Conservation (phyloP, 1,140 invertebrate species). For the Gryllus bimaculatus region DNA sequence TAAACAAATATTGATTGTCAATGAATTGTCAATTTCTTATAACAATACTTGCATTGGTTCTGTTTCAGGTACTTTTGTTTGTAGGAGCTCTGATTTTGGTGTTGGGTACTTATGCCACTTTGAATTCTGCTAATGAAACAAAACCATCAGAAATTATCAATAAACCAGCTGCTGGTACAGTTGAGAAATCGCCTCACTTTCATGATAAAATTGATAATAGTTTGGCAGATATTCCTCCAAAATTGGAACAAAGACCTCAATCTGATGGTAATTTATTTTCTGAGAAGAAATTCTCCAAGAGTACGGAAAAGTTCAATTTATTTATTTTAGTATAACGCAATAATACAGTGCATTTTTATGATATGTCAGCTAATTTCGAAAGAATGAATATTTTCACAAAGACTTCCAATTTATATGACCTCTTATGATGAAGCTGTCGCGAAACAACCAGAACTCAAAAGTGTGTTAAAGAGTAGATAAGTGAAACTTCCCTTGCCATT, state of each 20-base stretch:
- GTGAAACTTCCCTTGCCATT: too few relatives aligned
- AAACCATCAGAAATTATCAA: constrained; percentile 19
- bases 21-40: too few relatives aligned
- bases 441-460: too few relatives aligned
- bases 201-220: constrained; percentile 19
- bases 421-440: too few relatives aligned
- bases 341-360: too few relatives aligned
- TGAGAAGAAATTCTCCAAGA: not conserved
- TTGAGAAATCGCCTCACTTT: constrained; percentile 17
- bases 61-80: constrained; percentile 56
- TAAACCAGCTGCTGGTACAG: constrained; percentile 17
- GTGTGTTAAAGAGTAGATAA: too few relatives aligned
- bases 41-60: constrained; percentile 18
- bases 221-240: not conserved
- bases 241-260: not conserved
- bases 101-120: constrained; percentile 75
- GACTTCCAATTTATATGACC: too few relatives aligned
- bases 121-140: constrained; percentile 60
- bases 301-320: too few relatives aligned
- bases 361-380: too few relatives aligned
- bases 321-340: too few relatives aligned
- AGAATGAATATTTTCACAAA: too few relatives aligned
- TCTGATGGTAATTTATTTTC: not conserved
- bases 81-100: constrained; percentile 73
- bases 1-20: too few relatives aligned